Percentiles rank a stretch among this genome's conserved stretches.
Conservation (phyloP, 2,888 invertebrate species). For the Caenorhabditis sp. region DNA sequence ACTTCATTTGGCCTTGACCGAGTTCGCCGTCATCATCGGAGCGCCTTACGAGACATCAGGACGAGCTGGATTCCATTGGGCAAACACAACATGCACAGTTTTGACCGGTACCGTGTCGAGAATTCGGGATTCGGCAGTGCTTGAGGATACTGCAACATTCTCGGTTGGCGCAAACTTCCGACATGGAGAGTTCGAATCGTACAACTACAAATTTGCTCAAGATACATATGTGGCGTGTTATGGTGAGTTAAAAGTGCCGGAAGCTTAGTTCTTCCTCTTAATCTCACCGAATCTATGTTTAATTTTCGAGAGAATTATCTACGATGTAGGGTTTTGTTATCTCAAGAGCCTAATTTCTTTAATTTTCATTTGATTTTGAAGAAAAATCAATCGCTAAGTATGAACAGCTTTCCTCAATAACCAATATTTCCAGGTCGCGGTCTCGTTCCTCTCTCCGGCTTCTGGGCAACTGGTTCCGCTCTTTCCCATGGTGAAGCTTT, state of each 20-base stretch:
- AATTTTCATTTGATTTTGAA: too few species aligned
- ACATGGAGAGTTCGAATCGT: constrained; percentile 68
- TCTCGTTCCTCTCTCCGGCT: constrained; percentile 49
- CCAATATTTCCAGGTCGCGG: constrained; percentile 46
- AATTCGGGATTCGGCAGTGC: constrained; percentile 33
- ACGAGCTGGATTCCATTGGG: constrained; percentile 68
- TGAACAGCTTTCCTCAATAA: too few species aligned
- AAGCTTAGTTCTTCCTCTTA: too few species aligned
- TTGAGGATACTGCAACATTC: constrained; percentile 55
- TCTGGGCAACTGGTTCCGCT: constrained; percentile 17
- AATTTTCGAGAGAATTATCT: too few species aligned
- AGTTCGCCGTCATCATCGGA: constrained; percentile 62
- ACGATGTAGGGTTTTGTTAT: too few species aligned
- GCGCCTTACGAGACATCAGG: constrained; percentile 59
- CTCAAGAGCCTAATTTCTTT: too few species aligned
- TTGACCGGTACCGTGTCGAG: constrained; percentile 64
- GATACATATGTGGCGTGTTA: constrained; percentile 65
- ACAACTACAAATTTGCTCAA: constrained; percentile 59
- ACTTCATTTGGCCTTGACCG: constrained; percentile 59
- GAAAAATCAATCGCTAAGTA: too few species aligned
- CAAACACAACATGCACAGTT: constrained; percentile 68
- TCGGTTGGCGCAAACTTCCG: constrained; percentile 62
- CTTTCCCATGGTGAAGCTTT: constrained; percentile 54
- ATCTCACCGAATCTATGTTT: too few species aligned
- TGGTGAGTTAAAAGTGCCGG: too few species aligned